These are phyloP conservation scores for Lymantria monacha DNA, from an alignment of 2,888 invertebrate genomes.

Conservation along the genomic window DNA sequence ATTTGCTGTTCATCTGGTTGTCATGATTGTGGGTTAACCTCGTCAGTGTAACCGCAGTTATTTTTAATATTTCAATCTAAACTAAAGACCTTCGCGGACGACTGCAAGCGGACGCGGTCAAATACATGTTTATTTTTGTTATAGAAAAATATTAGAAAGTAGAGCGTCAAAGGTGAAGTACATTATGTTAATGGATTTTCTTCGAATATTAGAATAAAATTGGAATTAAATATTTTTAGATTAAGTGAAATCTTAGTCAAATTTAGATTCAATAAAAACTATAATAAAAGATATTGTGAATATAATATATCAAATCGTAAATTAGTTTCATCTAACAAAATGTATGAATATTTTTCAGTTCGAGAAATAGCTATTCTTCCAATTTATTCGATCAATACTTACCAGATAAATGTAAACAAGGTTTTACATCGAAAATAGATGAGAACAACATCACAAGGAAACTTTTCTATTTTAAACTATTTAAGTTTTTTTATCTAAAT, in stretches of 20 bases:
- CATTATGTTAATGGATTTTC: slow-evolving; percentile 16
- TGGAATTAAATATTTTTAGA: background rate
- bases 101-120: slow-evolving; percentile 37
- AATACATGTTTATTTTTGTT: slow-evolving; percentile 43
- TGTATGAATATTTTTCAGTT: no score
- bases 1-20: slow-evolving; percentile 39
- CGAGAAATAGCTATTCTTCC: no score
- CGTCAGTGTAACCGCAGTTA: slow-evolving; percentile 34
- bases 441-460: no score
- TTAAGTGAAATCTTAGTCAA: background rate
- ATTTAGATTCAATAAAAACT: background rate
- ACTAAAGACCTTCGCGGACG: slow-evolving; percentile 44
- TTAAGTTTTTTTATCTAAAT: no score
- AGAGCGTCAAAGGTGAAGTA: slow-evolving; percentile 33
- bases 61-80: slow-evolving; percentile 42
- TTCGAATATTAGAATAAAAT: slow-evolving; percentile 2
- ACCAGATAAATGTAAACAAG: no score
- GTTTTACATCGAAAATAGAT: no score
- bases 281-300: no score
- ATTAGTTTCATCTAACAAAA: no score
- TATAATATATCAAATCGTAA: no score
- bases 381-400: no score
- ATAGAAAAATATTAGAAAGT: slow-evolving; percentile 37
- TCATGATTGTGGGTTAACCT: slow-evolving; percentile 46
- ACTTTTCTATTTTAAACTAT: no score